Evolutionary conservation across 2,888 invertebrate genomes (phyloP).

Genomic region (Eupeodes latifasciatus): DNA sequence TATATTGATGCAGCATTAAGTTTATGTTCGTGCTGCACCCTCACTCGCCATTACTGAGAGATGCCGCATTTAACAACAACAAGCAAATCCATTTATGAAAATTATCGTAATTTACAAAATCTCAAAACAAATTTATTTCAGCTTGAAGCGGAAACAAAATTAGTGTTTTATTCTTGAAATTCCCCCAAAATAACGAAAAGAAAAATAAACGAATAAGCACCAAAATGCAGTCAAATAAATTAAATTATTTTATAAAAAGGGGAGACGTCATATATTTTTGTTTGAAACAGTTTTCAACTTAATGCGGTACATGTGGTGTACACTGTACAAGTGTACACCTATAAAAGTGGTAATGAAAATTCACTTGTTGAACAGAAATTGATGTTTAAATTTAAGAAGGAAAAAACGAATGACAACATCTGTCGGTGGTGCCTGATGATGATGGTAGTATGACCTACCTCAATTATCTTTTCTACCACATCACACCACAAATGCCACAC

Average conservation of each 20-base stretch:
- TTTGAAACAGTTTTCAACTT: background rate
- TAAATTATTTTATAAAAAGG: slow-evolving; percentile 5
- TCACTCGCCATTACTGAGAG: background rate
- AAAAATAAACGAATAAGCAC: slow-evolving; percentile 17
- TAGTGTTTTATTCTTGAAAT: slow-evolving; percentile 35
- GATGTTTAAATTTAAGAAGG: slow-evolving; percentile 34
- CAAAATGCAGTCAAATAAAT: slow-evolving; percentile 31
- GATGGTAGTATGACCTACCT: slow-evolving; percentile 63
- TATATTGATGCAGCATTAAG: slow-evolving; percentile 24
- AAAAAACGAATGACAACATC: slow-evolving; percentile 11
- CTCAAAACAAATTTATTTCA: slow-evolving; percentile 63
- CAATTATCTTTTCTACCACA: slow-evolving; percentile 41
- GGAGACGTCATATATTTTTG: slow-evolving; percentile 28
- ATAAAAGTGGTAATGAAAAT: slow-evolving; percentile 51
- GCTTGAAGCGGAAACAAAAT: slow-evolving; percentile 59
- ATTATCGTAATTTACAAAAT: slow-evolving; percentile 60
- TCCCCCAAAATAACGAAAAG: slow-evolving; percentile 26
- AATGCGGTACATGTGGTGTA: slow-evolving; percentile 4
- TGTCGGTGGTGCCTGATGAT: background rate
- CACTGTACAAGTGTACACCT: too few relatives aligned
- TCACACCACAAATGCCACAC: slow-evolving; percentile 49
- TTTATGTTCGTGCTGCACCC: slow-evolving; percentile 7
- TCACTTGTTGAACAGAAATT: slow-evolving; percentile 70
- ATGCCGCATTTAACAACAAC: background rate
- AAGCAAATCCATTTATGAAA: slow-evolving; percentile 52